phyloP scores from a whole-genome alignment of 2,113 vertebrate species.

The Aspiorhynchus laticeps region DNA sequence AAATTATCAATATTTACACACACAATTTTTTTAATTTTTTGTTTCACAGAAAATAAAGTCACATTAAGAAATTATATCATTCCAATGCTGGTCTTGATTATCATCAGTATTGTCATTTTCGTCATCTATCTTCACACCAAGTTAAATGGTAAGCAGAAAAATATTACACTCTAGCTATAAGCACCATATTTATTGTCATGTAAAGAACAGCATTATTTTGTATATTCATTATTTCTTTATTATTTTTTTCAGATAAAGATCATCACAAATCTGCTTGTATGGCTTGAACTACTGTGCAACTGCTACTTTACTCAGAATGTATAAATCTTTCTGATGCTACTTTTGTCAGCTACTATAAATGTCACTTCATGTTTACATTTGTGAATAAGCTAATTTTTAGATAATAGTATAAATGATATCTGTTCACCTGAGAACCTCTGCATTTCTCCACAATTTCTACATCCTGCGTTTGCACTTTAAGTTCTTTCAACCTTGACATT shows the following conservation, averaged over 20 bases:
- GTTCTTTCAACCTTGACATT: neutral
- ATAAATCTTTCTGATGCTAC: neutral
- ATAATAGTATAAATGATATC: neutral
- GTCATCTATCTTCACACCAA: neutral
- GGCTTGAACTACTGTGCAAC: neutral
- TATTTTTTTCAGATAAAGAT: neutral
- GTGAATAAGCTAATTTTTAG: neutral
- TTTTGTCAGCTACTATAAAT: neutral
- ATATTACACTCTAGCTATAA: neutral
- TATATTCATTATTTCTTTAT: neutral
- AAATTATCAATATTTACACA: neutral
- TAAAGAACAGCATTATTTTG: neutral
- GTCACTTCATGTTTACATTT: neutral
- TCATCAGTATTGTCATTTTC: slow-evolving; percentile 5
- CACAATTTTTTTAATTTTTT: no score
- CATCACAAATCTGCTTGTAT: neutral
- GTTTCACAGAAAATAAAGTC: neutral
- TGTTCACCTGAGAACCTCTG: neutral
- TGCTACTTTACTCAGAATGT: neutral
- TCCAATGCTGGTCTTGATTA: neutral
- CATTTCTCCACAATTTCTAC: neutral
- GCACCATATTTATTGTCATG: neutral
- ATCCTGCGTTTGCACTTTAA: neutral
- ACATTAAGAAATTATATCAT: slow-evolving; percentile 19
- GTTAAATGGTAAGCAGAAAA: slow-evolving; percentile 3